phyloP scores from a whole-genome alignment of 2,113 vertebrate species.

The Columba janthina region DNA sequence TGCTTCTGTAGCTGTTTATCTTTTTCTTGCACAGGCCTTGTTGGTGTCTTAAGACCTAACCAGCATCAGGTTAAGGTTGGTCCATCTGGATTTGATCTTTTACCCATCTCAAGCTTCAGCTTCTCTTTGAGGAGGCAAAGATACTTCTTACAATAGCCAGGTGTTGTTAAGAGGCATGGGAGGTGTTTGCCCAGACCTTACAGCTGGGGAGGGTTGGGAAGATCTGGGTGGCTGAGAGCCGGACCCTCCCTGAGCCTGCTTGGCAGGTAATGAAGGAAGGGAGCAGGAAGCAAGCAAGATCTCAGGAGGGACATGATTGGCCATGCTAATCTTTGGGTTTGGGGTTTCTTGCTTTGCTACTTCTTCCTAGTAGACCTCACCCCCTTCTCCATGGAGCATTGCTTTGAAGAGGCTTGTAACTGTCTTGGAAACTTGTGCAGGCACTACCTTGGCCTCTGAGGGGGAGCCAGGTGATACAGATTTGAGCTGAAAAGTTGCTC shows the following conservation, averaged over 20 bases:
- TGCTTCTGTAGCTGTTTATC: neutral
- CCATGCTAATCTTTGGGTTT: slow-evolving; percentile 29
- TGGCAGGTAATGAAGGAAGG: slow-evolving; percentile 11
- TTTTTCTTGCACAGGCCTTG: neutral
- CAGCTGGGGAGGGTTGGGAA: neutral
- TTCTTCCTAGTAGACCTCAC: neutral
- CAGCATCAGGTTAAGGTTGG: neutral
- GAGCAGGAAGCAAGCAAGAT: slow-evolving; percentile 40
- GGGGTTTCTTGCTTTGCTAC: slow-evolving; percentile 54
- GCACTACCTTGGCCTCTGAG: neutral
- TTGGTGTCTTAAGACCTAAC: neutral
- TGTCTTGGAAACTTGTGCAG: neutral
- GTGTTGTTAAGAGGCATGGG: neutral
- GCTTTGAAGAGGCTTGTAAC: slow-evolving; percentile 10
- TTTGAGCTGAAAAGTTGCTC: neutral
- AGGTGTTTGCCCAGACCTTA: neutral
- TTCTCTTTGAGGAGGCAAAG: neutral
- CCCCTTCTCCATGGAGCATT: rapidly evolving
- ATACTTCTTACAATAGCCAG: neutral
- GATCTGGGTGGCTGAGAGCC: neutral
- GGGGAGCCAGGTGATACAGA: neutral
- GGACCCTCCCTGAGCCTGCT: slow-evolving; percentile 18
- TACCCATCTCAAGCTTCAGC: neutral
- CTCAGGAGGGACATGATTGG: neutral
- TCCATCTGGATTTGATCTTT: neutral